Evolutionary conservation across 2,888 invertebrate species (phyloP), one percentile per base, ranked within the genome.

Genomic region (Andrena hattorfiana): DNA sequence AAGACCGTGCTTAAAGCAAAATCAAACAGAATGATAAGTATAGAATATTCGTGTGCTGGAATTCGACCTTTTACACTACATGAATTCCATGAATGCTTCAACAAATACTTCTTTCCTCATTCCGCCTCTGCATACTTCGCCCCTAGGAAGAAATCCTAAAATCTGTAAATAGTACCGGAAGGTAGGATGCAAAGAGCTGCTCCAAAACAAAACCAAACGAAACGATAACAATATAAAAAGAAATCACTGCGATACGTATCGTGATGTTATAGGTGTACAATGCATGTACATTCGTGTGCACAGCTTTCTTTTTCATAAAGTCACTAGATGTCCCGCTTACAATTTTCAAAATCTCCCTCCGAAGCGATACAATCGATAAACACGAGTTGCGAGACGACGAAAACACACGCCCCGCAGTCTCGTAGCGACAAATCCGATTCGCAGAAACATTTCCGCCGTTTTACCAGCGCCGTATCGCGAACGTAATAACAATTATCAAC

Each of bases 401-500:
- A 51, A 35, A 56, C 16, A 23, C 28, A 30, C 20, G 62, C 28
- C 26, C 70, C 30, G 60, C 35, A 70, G 23, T 8, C 35, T 6
- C 2, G 54, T 23, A 32, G 49, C 28, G 35, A 51, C 62, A 48
- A 56, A 72, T 64, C 56, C 48, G 54, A 72, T 71, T 8, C 35
- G 30, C 23, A 63, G 62, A 42, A 64, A 64, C 20, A 62, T 54
- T 70, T 72, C 72, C 23, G 64, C 32, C 64, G 59, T 66, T 77
- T 77, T 48, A 30, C 54, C 20, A 35, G 51, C 35, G 51, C 26
- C 62, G 30, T 32, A 72, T 64, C 32, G 26, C 3, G 10, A 23
- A 2, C 13, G 13, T 42, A 59, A 63, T 56, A 54, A 69, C 28
- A 69, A 70, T 79, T 69, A 69, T 64, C 59, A 62, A 60, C 20